Evolutionary conservation across 2,888 invertebrate species (phyloP).

Genomic region (Heliconius sara): DNA sequence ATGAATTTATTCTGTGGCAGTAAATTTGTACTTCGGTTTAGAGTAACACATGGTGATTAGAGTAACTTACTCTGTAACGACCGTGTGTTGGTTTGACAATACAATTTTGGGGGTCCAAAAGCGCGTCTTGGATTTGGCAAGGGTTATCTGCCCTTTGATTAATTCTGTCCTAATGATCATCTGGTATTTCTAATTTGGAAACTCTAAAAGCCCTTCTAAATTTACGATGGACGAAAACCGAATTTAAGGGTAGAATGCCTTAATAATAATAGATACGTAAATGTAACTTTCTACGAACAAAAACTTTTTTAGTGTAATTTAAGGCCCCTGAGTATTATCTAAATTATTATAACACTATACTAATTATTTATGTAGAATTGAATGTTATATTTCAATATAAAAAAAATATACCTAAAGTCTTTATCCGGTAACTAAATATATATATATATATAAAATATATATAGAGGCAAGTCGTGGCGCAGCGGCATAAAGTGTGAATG

Average conservation of each 20-base stretch:
- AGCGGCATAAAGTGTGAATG: no score
- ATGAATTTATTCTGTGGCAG: slow-evolving; percentile 47
- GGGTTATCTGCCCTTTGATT: slow-evolving; percentile 72
- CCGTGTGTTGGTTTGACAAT: slow-evolving; percentile 73
- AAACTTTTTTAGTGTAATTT: no score
- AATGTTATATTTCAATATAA: no score
- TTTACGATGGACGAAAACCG: slow-evolving; percentile 35
- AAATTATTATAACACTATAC: no score
- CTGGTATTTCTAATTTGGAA: slow-evolving; percentile 69
- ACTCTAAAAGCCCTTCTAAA: slow-evolving; percentile 52
- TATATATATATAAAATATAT: no score
- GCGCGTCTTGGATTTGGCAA: slow-evolving; percentile 62
- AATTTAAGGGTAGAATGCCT: slow-evolving; percentile 5
- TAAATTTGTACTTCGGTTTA: slow-evolving; percentile 45
- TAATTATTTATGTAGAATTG: no score
- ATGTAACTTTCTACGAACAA: neutral
- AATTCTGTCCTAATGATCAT: slow-evolving; percentile 68
- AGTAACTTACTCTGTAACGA: slow-evolving; percentile 58
- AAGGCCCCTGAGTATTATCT: no score
- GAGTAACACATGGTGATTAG: slow-evolving; percentile 51
- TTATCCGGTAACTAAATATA: no score
- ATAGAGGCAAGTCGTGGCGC: no score
- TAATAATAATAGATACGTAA: neutral
- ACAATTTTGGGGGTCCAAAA: slow-evolving; percentile 67
- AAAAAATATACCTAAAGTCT: no score